Conservation (phyloP, 1,140 invertebrate genomes). For the Trypoxylus dichotomus region DNA sequence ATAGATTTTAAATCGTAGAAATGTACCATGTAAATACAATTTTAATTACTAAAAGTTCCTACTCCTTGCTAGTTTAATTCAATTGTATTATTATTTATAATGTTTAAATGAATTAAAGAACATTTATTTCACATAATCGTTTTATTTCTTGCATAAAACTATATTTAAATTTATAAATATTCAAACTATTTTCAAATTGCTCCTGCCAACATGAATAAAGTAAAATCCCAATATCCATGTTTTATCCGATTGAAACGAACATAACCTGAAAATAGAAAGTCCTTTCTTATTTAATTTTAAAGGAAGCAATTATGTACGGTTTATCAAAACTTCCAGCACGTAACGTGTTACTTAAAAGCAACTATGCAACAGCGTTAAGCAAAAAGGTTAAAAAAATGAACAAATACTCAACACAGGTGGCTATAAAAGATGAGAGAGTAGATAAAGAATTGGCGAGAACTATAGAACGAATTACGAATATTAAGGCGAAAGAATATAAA, state of each 20-base stretch:
- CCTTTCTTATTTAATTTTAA: not conserved
- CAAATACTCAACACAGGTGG: conserved; percentile 19
- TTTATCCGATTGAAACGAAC: not conserved
- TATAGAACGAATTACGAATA: conserved; percentile 33
- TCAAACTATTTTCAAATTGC: too few relatives aligned
- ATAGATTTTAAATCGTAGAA: too few relatives aligned
- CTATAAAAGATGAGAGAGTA: not conserved
- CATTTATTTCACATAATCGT: too few relatives aligned
- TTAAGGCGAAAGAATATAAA: conserved; percentile 36
- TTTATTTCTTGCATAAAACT: too few relatives aligned
- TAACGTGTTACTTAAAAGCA: not conserved
- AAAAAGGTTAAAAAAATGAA: not conserved
- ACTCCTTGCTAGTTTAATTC: too few relatives aligned
- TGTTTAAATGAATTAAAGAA: too few relatives aligned
- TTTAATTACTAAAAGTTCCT: too few relatives aligned
- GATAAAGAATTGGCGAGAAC: not conserved
- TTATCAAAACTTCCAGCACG: not conserved
- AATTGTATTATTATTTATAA: too few relatives aligned
- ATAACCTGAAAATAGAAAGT: not conserved
- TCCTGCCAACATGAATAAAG: too few relatives aligned
- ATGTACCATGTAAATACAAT: too few relatives aligned
- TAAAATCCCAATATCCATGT: too few relatives aligned
- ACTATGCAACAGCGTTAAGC: not conserved
- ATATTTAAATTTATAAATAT: too few relatives aligned
- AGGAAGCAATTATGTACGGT: not conserved